These are phyloP conservation scores for Pocillopora meandrina DNA, from an alignment of 92 coral and sea anemone genomes.

Conservation along the genomic window DNA sequence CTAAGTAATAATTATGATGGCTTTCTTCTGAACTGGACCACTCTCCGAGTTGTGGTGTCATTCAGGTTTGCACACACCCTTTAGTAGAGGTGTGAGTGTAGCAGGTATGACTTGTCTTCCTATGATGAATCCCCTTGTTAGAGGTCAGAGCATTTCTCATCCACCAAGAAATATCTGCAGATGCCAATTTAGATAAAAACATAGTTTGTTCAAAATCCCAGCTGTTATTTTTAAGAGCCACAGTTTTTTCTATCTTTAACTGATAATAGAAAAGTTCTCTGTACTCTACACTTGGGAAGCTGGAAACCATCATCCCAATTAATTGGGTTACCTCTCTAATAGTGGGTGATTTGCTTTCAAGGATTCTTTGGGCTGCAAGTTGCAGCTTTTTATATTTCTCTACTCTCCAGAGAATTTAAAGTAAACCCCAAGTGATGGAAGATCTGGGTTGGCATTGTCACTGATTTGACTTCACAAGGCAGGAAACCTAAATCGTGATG, in stretches of 20 bases:
- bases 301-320: slow-evolving; percentile 52
- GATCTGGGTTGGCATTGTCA: slow-evolving; percentile 60
- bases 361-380: slow-evolving; percentile 14
- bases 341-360: slow-evolving; percentile 32
- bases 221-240: slow-evolving; percentile 32
- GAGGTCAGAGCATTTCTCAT: slow-evolving; percentile 28
- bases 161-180: slow-evolving; percentile 50
- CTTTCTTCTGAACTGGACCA: no score
- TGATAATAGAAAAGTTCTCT: slow-evolving; percentile 21
- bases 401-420: slow-evolving; percentile 50
- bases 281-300: slow-evolving; percentile 36
- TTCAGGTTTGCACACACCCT: slow-evolving; percentile 48
- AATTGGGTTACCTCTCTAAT: slow-evolving; percentile 56
- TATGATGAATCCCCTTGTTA: slow-evolving; percentile 37
- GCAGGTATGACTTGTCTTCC: slow-evolving; percentile 1
- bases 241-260: slow-evolving; percentile 43
- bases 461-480: slow-evolving; percentile 55
- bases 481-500: slow-evolving; percentile 50
- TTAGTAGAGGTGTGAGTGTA: slow-evolving; percentile 53
- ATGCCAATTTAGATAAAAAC: slow-evolving; percentile 29
- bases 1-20: no score
- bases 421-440: slow-evolving; percentile 56
- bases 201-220: slow-evolving; percentile 46
- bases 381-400: slow-evolving; percentile 28
- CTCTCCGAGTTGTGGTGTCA: no score